Evolutionary conservation across 2,888 invertebrate genomes (phyloP).

Genomic region (Andrena chrysosceles): DNA sequence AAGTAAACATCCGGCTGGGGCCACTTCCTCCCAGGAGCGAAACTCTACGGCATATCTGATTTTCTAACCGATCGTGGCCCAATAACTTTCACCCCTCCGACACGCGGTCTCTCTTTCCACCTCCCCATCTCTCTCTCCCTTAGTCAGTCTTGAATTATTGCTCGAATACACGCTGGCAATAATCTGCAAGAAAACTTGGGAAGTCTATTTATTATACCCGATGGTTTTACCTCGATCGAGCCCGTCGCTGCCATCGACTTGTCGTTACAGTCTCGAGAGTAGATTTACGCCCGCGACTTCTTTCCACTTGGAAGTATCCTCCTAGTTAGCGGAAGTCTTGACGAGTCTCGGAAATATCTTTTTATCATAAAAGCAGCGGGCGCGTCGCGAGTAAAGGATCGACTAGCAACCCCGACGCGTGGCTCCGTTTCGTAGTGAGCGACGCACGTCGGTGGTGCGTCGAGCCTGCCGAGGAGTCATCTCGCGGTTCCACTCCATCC

Average conservation of each 20-base stretch:
- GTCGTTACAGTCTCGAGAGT: constrained; percentile 15
- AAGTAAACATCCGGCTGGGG: constrained; percentile 74
- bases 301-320: constrained; percentile 28
- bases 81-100: constrained; percentile 64
- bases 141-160: constrained; percentile 50
- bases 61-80: constrained; percentile 72
- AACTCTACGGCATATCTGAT: constrained; percentile 74
- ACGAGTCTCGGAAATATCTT: neutral
- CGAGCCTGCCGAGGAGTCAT: neutral
- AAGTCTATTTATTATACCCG: constrained; percentile 52
- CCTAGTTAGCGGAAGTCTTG: constrained; percentile 10
- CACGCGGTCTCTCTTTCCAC: constrained; percentile 9
- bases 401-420: neutral
- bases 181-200: constrained; percentile 52
- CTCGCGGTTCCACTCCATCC: neutral
- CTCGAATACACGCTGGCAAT: constrained; percentile 37
- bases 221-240: constrained; percentile 19
- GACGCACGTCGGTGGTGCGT: neutral
- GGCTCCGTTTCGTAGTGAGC: neutral
- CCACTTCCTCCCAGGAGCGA: constrained; percentile 69
- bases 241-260: constrained; percentile 5
- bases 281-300: constrained; percentile 36
- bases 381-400: too few species aligned
- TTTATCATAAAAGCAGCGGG: neutral
- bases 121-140: neutral